These are phyloP conservation scores for Delia radicum DNA, from an alignment of 1,140 invertebrate genomes.

Conservation along the genomic window DNA sequence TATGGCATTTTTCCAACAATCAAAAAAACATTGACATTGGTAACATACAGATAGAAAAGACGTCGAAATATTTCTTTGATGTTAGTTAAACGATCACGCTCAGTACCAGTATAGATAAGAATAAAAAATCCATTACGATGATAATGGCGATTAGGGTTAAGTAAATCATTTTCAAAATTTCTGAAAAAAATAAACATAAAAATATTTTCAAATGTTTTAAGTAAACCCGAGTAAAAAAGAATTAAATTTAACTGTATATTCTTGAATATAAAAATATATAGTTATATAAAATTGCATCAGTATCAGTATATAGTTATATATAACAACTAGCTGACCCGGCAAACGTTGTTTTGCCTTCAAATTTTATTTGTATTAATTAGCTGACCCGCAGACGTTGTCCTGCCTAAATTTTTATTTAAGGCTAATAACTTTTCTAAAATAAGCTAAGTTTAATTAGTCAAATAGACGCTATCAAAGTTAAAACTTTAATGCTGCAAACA, in stretches of 20 bases:
- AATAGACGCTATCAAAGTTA: too few relatives aligned
- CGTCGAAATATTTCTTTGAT: slow-evolving; percentile 41
- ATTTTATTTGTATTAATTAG: too few relatives aligned
- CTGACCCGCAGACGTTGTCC: too few relatives aligned
- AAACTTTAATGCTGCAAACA: too few relatives aligned
- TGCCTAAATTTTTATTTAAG: too few relatives aligned
- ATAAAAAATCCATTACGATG: slow-evolving; percentile 43
- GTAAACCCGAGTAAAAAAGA: neutral
- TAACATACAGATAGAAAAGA: slow-evolving; percentile 40
- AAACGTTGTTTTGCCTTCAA: too few relatives aligned
- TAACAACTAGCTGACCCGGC: too few relatives aligned
- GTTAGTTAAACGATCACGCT: slow-evolving; percentile 30
- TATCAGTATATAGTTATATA: too few relatives aligned
- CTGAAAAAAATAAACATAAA: neutral
- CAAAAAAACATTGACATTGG: slow-evolving; percentile 44
- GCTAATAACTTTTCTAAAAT: too few relatives aligned
- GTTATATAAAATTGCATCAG: too few relatives aligned
- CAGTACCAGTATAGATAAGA: slow-evolving; percentile 43
- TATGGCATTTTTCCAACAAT: slow-evolving; percentile 24
- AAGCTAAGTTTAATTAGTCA: too few relatives aligned
- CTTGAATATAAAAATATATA: too few relatives aligned
- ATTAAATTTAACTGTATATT: neutral
- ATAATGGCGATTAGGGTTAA: slow-evolving; percentile 28
- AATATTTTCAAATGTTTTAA: neutral
- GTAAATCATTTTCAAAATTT: slow-evolving; percentile 36